phyloP scores from a whole-genome alignment of 1,140 invertebrate genomes.

The Drosophila watanabei region DNA sequence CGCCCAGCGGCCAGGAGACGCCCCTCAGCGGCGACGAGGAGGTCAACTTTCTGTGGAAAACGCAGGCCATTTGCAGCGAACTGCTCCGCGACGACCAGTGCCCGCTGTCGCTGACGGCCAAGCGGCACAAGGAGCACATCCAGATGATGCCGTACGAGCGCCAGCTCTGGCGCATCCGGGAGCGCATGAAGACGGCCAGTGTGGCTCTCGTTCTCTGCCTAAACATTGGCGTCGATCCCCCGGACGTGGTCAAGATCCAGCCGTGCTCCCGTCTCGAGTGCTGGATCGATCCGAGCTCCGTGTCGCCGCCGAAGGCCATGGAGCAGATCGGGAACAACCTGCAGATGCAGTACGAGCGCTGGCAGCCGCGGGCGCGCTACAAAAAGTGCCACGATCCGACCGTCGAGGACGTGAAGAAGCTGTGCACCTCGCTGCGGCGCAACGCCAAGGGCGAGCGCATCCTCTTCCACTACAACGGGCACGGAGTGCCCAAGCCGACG shows the following conservation, averaged over 20 bases:
- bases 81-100: conserved; percentile 36
- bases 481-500: conserved; percentile 99
- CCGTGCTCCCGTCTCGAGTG: conserved; percentile 98
- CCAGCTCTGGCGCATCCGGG: conserved; percentile 73
- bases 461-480: conserved; percentile 99
- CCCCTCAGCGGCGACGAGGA: conserved; percentile 1
- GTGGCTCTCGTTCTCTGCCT: conserved; percentile 98
- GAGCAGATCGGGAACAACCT: conserved; percentile 96
- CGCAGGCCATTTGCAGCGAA: not conserved
- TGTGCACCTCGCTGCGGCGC: conserved; percentile 96
- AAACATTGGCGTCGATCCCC: conserved; percentile 99
- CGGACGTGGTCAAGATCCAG: conserved; percentile 98
- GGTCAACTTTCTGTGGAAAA: conserved; percentile 1
- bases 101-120: conserved; percentile 74
- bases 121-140: conserved; percentile 75
- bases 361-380: conserved; percentile 98
- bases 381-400: conserved; percentile 99
- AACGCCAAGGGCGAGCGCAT: conserved; percentile 99
- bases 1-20: conserved; percentile 7
- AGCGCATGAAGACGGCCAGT: conserved; percentile 98
- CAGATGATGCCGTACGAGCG: conserved; percentile 54
- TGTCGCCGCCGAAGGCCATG: conserved; percentile 96
- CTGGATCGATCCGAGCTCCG: conserved; percentile 97
- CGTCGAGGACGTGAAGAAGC: conserved; percentile 98
- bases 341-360: conserved; percentile 98